These are phyloP conservation scores for Antheraea assamensis DNA, from an alignment of 2,888 invertebrate species.

Conservation along the genomic window DNA sequence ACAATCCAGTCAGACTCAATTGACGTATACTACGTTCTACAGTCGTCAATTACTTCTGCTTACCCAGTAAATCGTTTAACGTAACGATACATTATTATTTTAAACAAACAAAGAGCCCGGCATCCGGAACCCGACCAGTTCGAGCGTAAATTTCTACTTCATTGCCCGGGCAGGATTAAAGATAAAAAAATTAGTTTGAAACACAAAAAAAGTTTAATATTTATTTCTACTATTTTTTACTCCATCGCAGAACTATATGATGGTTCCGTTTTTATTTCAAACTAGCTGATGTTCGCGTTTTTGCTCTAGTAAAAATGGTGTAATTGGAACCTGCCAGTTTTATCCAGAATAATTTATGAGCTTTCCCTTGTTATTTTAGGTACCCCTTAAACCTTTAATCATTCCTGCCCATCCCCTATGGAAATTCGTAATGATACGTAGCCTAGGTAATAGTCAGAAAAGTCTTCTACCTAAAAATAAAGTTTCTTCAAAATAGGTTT, in stretches of 20 bases:
- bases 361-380: no score
- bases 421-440: no score
- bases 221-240: not conserved
- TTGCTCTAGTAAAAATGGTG: no score
- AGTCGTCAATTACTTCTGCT: not conserved
- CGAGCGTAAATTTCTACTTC: constrained; percentile 13
- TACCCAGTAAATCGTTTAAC: not conserved
- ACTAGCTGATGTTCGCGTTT: no score
- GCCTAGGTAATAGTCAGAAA: no score
- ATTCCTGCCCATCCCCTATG: no score
- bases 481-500: no score
- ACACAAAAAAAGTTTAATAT: not conserved
- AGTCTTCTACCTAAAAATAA: no score
- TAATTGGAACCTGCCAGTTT: no score
- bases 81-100: not conserved
- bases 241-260: not conserved
- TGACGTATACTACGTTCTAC: not conserved
- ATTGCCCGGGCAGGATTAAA: constrained; percentile 2
- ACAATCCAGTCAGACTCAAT: no score
- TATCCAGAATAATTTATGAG: no score
- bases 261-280: not conserved
- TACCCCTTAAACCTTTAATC: no score
- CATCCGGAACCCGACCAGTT: constrained; percentile 1
- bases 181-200: not conserved
- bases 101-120: constrained; percentile 6